These are phyloP conservation scores for Stegostoma tigrinum DNA, from an alignment of 2,113 vertebrate genomes.

Conservation along the genomic window DNA sequence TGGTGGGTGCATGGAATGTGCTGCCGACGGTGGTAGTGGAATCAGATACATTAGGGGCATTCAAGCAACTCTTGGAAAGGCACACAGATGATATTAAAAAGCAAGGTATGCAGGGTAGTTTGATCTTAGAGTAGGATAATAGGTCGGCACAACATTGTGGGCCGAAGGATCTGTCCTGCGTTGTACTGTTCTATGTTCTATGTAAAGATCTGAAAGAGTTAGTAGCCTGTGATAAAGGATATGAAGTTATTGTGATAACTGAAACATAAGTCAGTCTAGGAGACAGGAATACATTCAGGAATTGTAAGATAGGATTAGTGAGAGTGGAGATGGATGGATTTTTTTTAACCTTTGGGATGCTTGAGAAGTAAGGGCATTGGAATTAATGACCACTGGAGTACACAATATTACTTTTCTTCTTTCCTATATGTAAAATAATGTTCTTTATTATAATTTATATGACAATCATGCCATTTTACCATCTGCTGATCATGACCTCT, in stretches of 20 bases:
- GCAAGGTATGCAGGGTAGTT: no score
- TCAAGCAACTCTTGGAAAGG: no score
- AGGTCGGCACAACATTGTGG: no score
- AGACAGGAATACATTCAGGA: neutral
- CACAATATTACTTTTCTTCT: neutral
- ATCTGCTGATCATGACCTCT: neutral
- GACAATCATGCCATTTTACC: neutral
- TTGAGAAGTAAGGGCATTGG: neutral
- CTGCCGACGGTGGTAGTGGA: no score
- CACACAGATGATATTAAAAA: no score
- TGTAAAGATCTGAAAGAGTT: neutral
- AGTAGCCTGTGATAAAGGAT: neutral
- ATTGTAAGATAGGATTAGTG: neutral
- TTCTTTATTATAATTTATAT: neutral
- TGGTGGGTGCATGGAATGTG: no score
- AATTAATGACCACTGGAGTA: neutral
- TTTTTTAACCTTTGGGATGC: neutral
- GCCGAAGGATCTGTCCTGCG: no score
- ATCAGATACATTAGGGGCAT: no score
- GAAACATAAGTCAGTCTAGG: neutral
- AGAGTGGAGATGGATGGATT: neutral
- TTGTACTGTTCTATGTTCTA: no score
- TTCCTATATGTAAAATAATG: neutral
- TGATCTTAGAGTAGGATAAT: no score
- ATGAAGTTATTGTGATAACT: neutral